Evolutionary conservation across 1,140 invertebrate genomes (phyloP).

Genomic region (Zelostemma sp.): DNA sequence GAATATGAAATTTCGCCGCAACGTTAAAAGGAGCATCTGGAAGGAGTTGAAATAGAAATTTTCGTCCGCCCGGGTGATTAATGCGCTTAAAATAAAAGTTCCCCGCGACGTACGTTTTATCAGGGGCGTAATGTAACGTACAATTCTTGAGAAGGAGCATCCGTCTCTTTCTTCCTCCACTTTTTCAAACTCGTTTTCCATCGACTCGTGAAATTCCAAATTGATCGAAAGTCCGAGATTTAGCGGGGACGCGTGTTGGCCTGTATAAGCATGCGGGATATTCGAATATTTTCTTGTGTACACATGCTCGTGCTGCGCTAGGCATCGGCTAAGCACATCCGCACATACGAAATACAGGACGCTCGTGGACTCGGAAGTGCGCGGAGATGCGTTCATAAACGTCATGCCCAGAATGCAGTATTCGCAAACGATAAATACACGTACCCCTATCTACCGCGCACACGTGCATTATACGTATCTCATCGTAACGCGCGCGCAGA

Average conservation of each 20-base stretch:
- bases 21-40: no score
- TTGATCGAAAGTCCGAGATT: no score
- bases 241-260: not conserved
- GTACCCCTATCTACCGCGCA: conserved; percentile 20
- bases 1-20: no score
- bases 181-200: no score
- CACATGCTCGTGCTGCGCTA: conserved; percentile 3
- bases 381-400: conserved; percentile 27
- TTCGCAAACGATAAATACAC: conserved; percentile 37
- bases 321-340: conserved; percentile 16
- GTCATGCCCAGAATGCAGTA: conserved; percentile 35
- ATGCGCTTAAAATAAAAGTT: no score
- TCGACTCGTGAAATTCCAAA: no score
- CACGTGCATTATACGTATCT: not conserved
- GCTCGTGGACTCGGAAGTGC: conserved; percentile 10
- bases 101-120: no score
- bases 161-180: not conserved
- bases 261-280: not conserved
- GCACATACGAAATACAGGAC: conserved; percentile 30
- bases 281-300: not conserved
- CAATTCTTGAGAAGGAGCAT: no score
- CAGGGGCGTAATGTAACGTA: no score
- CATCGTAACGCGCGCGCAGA: conserved; percentile 13
- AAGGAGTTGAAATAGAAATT: no score
- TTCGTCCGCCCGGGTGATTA: no score